Evolutionary conservation across 37 sponge, comb jelly and placozoan genomes (phyloP).

Genomic region (Chondrilla cf. caribensis): DNA sequence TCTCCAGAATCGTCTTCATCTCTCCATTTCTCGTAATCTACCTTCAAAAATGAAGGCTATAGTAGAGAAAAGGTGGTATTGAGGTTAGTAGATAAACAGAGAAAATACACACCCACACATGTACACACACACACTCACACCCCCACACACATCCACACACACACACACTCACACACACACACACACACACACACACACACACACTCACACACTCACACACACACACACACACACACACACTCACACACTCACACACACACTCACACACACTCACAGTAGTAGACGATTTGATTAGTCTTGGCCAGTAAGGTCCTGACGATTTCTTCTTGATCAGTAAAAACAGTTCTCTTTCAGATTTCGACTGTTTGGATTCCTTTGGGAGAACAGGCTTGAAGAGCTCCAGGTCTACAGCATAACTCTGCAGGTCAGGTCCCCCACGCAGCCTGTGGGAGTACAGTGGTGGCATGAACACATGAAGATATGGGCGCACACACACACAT

Average conservation of each 20-base stretch:
- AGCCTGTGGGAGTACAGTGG: no score
- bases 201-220: not conserved
- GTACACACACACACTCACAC: no score
- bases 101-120: no score
- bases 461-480: not conserved
- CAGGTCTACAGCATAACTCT: not conserved
- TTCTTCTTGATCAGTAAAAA: not conserved
- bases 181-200: conserved; percentile 12
- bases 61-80: not conserved
- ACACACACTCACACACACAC: not conserved
- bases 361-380: not conserved
- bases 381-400: conserved; percentile 12
- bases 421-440: not conserved
- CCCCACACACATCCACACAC: no score
- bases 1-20: conserved; percentile 12
- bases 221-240: not conserved
- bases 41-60: not conserved
- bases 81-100: not conserved
- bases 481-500: not conserved
- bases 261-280: not conserved
- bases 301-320: conserved; percentile 1
- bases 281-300: not conserved
- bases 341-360: not conserved
- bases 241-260: conserved; percentile 3
- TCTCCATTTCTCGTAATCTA: conserved; percentile 18